Conservation (phyloP, 1,140 invertebrate species). For the Leucophenga varia region DNA sequence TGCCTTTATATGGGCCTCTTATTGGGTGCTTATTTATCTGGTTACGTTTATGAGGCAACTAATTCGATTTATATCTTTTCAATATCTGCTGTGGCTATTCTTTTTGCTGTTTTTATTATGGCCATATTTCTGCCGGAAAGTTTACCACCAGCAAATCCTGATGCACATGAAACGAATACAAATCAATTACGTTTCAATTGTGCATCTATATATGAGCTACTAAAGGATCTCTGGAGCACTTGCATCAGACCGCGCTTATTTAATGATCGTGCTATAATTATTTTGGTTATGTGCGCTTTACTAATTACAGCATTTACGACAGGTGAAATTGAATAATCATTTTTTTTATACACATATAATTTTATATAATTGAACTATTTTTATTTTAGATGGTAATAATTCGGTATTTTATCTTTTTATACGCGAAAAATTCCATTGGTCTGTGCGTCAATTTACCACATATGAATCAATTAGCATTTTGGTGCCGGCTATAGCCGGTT, state of each 20-base stretch:
- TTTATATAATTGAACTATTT: too few species aligned
- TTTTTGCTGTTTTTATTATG: conserved; percentile 28
- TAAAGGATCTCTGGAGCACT: conserved; percentile 62
- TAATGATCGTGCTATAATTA: conserved; percentile 61
- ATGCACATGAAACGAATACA: background rate
- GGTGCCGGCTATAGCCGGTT: conserved; percentile 51
- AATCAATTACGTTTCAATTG: conserved; percentile 22
- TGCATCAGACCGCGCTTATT: conserved; percentile 62
- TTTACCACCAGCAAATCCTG: conserved; percentile 3
- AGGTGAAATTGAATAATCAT: conserved; percentile 12
- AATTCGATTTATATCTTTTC: conserved; percentile 25
- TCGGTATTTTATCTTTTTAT: conserved; percentile 65
- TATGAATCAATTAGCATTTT: conserved; percentile 58
- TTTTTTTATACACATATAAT: background rate
- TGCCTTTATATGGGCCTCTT: conserved; percentile 61
- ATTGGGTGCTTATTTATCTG: conserved; percentile 61
- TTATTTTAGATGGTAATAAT: conserved; percentile 44
- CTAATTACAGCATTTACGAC: conserved; percentile 59
- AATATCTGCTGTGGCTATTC: conserved; percentile 30
- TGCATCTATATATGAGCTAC: conserved; percentile 40
- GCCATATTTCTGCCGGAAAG: conserved; percentile 38
- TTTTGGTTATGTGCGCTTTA: conserved; percentile 61
- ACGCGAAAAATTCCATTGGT: conserved; percentile 67
- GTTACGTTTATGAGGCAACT: conserved; percentile 35
- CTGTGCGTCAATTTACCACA: conserved; percentile 62